Base-by-base conservation (phyloP, 2,888 invertebrate genomes). In the Drosophila putrida region DNA sequence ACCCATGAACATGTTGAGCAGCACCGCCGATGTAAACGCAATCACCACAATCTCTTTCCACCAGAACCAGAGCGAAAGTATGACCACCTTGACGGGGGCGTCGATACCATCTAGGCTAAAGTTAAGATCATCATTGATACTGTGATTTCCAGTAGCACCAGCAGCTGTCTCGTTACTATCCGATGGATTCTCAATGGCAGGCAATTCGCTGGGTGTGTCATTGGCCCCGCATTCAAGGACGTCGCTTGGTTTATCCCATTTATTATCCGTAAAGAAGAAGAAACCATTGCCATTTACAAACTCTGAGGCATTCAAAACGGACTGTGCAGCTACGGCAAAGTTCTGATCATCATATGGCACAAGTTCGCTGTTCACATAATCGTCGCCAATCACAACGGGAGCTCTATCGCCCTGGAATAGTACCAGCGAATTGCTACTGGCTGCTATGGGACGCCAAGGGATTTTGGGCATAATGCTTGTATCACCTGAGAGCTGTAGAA, bases 41-140 rank as follows among this genome's bases (percentile, higher is more conserved):
- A 97, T 96, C 2, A 96, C 94, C 3, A 96, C 90, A 6, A 97
- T 95, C 92, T 97, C 97, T 92, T 95, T 96, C 96, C 95, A 97
- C 95, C 96, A 97, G 91, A 95, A 95, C 95, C 96, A 96, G 0
- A 97, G 92, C 0, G 96, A 96, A 10, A 95, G 94, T 43, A 96
- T 95, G 71, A 96, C 95, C 2, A 96, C 94, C 90, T 95, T 95
- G 0, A 95, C 94, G 15, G 95, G 94, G 9, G 94, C 94, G 64
- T 94, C 94, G 27, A 93, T 92, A n/a, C 94, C 94, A 33, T 93
- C 93, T 33, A 92, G 90, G 59, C 90, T 90, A 39, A 91, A 91
- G 50, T 82, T 85, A 4, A 90, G 74, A 60, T 91, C 91, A 41
- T 90, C 89, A 47, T 73, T 69, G 28, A 80, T 67, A 44, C 73